A percentile compares a stretch with the other conserved stretches of the same genome.
Evolutionary conservation across 2,888 invertebrate genomes (phyloP).

Genomic region (Tholera decimalis): DNA sequence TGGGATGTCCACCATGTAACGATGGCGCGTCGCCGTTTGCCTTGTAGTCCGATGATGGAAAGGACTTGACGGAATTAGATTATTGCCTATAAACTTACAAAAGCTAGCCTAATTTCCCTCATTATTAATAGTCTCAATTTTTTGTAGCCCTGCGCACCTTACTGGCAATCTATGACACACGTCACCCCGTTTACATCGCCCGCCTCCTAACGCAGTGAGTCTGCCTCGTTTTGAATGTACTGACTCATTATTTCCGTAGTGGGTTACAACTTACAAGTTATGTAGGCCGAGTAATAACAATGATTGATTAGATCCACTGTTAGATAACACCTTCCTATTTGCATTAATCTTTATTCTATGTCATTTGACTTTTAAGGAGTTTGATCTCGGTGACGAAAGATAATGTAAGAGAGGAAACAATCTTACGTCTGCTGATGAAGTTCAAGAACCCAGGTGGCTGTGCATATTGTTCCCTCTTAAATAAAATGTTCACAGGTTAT

Average conservation of each 20-base stretch:
- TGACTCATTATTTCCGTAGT: constrained; percentile 40
- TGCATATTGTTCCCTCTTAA: no score
- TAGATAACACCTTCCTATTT: constrained; percentile 27
- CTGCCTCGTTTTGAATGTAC: background rate
- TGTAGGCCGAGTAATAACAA: constrained; percentile 27
- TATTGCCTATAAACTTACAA: no score
- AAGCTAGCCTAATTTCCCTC: no score
- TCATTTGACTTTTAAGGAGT: background rate
- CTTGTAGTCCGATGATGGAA: no score
- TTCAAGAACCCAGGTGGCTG: no score
- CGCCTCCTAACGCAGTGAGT: background rate
- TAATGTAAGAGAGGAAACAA: no score
- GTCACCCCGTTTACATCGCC: background rate
- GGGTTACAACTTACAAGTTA: background rate
- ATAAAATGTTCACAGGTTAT: no score
- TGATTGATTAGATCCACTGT: constrained; percentile 38
- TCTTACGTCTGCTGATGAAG: no score
- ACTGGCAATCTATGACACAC: background rate
- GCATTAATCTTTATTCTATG: constrained; percentile 33
- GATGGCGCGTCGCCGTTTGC: no score
- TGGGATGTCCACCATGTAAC: no score
- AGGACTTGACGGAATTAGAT: no score
- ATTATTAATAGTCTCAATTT: background rate
- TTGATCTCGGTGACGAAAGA: background rate
- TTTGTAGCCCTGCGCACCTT: constrained; percentile 16